Base-by-base conservation (phyloP, 2,113 vertebrate species). In the Ptilonorhynchus violaceus region DNA sequence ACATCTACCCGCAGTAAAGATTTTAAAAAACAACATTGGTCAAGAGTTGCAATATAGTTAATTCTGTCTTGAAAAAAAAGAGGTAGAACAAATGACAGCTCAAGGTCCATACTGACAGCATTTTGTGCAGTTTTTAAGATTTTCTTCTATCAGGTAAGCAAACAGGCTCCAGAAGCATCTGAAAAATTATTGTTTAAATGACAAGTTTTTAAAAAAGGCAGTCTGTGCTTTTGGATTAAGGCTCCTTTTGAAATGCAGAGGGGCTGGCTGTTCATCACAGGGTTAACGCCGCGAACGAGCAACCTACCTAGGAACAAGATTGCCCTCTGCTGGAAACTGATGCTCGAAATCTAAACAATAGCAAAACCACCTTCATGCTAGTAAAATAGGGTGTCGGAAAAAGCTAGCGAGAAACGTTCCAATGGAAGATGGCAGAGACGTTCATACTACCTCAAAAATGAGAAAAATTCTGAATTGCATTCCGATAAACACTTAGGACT, bases 291-390 rank as follows among this genome's bases (percentile, higher is more conserved):
- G 21, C 20, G 21, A 33, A 23, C 2, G 7, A 86, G 20, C 10
- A 60, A 35, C 18, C 18, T 78, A 39, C 28, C 18, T 49, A 94
- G 66, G 83, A 95, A 49, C 88, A 97, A 96, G 88, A 86, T 75
- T 96, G 95, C 96, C 95, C 95, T 96, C 97, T 97, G 74, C 93
- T 96, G 97, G 95, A 95, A 95, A 88, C 14, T 30, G 39, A 21
- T 33, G 18, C 22, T 74, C 55, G 15, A 80, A 80, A 67, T 6
- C 18, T 15, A 35, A 86, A 49, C 10, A n/a, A 6, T 2, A 5
- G 10, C 20, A 25, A 72, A 72, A 85, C 2, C 16, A 15, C 9
- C 7, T 50, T 47, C 31, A 55, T 37, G 53, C 35, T 21, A 9
- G 6, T 49, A 49, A 66, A 88, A 64, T 1, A 15, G 15, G 30